phyloP scores from a whole-genome alignment of 2,797 vertebrate species.

The Bradypodion ventrale region DNA sequence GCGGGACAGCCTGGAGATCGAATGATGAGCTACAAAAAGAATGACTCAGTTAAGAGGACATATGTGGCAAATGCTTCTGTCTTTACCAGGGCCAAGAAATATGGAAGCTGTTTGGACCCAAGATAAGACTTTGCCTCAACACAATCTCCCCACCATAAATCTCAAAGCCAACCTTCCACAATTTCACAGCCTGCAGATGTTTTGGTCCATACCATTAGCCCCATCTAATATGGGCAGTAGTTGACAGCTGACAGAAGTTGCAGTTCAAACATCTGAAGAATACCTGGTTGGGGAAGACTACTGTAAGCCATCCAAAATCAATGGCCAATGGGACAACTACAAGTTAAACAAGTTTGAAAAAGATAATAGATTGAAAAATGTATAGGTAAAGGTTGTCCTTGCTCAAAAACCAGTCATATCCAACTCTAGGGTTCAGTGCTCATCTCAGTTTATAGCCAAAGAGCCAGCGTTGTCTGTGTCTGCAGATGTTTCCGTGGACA shows the following conservation, averaged over 20 bases:
- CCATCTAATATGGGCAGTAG: background rate
- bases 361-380: no score
- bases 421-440: no score
- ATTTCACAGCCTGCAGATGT: background rate
- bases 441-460: no score
- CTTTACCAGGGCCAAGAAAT: background rate
- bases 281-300: background rate
- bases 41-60: slow-evolving; percentile 35
- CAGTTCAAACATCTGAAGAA: background rate
- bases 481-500: no score
- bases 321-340: no score
- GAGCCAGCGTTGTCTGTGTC: no score
- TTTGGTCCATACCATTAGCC: background rate
- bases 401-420: no score
- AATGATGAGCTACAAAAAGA: slow-evolving; percentile 75
- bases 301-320: background rate
- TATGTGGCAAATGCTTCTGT: background rate
- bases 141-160: background rate
- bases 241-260: background rate
- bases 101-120: background rate
- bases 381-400: no score
- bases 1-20: slow-evolving; percentile 76
- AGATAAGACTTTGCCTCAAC: background rate
- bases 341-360: no score
- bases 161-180: background rate